These are phyloP conservation scores for Phylloscopus trochiloides DNA, from an alignment of 2,113 vertebrate genomes.

Conservation along the genomic window DNA sequence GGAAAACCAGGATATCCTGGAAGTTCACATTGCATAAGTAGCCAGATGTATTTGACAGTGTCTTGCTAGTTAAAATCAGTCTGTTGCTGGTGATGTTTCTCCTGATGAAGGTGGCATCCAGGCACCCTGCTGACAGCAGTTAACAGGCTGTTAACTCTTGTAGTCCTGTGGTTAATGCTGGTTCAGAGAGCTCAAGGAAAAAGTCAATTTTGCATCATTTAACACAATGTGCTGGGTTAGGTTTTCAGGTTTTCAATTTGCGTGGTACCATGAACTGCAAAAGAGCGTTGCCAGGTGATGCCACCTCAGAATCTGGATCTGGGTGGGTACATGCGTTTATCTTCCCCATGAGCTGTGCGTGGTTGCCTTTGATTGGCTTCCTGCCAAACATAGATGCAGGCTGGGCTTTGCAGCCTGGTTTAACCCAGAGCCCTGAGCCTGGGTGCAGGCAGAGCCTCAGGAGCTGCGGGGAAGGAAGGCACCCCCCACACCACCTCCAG, in stretches of 20 bases:
- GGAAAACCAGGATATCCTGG: not conserved
- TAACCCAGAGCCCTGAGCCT: not conserved
- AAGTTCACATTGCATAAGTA: not conserved
- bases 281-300: not conserved
- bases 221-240: not conserved
- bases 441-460: not conserved
- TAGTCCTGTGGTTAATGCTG: not conserved
- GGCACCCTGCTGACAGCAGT: not conserved
- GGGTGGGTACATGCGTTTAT: not conserved
- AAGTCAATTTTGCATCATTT: not conserved
- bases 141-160: not conserved
- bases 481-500: not conserved
- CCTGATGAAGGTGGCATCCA: not conserved
- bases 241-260: not conserved
- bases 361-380: not conserved
- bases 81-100: slow-evolving; percentile 24
- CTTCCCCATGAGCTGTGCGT: not conserved
- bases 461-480: not conserved
- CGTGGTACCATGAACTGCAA: not conserved
- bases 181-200: not conserved
- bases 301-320: not conserved
- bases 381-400: not conserved
- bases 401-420: not conserved
- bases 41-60: not conserved
- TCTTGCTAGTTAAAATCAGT: slow-evolving; percentile 17